Evolutionary conservation across 1,140 invertebrate genomes (phyloP), one percentile per base, ranked within the genome.

Genomic region (Saxidomus purpurata): DNA sequence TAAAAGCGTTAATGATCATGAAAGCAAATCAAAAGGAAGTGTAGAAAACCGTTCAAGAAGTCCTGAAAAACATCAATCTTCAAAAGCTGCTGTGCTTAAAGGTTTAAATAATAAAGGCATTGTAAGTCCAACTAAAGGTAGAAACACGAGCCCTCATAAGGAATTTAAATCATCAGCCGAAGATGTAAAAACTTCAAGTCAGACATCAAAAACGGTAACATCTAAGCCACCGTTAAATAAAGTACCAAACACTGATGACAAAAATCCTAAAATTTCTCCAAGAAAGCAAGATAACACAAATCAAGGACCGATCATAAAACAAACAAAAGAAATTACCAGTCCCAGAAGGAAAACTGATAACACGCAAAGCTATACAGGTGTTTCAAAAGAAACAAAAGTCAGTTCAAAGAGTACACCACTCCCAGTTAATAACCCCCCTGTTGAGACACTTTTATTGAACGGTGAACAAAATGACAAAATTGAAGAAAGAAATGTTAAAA

Each of bases 91-190:
- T 17, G 85, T 87, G 0, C 31, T 87, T 49, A 87, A 87, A 28
- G 85, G 49, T 43, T 55, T 79, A 63, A 87, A 87, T 19, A 0
- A n/a, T 1, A 87, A 79, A 63, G 38, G 71, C 63, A 87, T 71
- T 87, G 36, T 22, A 79, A 87, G 85, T 47, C 85, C 85, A 19
- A 8, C 36, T 13, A 87, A 87, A 67, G 76, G 49, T 3, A 59
- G 52, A 31, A 63, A 47, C 36, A 15, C 25, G 0, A 77, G 31
- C 28, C 52, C 71, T 25, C n/a, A 63, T 25, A 82, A 82, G 59
- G 52, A 63, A 34, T 47, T 40, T 47, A 82, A 38, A 59, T 34
- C 49, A 9, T 52, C 25, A 3, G 34, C 19, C 22, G 76, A 55
- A 59, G 25, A 49, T 28, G 4, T n/a, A 15, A 31, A 49, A 52